Evolutionary conservation across 2,113 vertebrate genomes (phyloP).

Genomic region (Jaculus jaculus): DNA sequence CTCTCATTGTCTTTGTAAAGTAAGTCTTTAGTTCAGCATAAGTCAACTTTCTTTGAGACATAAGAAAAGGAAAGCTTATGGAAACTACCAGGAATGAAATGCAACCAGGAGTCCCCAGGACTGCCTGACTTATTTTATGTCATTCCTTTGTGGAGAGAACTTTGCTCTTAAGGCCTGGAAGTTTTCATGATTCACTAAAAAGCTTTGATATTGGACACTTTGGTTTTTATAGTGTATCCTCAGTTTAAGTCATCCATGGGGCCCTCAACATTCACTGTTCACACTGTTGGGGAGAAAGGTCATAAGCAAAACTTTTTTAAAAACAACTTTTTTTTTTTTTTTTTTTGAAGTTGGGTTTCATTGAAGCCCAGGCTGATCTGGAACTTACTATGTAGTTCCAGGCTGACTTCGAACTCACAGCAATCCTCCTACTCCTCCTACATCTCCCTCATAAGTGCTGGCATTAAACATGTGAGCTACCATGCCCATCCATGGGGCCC

Average conservation of each 20-base stretch:
- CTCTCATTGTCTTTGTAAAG: neutral
- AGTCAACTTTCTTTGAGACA: neutral
- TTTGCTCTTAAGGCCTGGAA: neutral
- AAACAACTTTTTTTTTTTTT: no score
- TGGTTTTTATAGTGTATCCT: neutral
- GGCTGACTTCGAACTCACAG: no score
- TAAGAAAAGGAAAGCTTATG: neutral
- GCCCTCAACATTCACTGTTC: neutral
- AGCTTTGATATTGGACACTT: neutral
- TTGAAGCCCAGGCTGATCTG: no score
- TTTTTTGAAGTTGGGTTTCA: no score
- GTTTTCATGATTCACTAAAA: neutral
- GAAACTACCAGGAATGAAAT: neutral
- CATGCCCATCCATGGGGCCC: neutral
- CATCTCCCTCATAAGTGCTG: no score
- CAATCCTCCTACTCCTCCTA: no score
- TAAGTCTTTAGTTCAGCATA: neutral
- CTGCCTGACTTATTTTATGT: constrained; percentile 29
- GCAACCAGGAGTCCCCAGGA: neutral
- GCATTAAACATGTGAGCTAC: no score
- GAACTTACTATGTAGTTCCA: no score
- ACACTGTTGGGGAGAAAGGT: no score
- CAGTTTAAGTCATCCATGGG: neutral
- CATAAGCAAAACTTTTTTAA: no score
- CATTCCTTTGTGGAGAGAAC: constrained; percentile 5